Percentiles rank a stretch among this genome's conserved stretches.
Evolutionary conservation across 2,797 vertebrate genomes (phyloP).

Genomic region (Dermochelys coriacea): DNA sequence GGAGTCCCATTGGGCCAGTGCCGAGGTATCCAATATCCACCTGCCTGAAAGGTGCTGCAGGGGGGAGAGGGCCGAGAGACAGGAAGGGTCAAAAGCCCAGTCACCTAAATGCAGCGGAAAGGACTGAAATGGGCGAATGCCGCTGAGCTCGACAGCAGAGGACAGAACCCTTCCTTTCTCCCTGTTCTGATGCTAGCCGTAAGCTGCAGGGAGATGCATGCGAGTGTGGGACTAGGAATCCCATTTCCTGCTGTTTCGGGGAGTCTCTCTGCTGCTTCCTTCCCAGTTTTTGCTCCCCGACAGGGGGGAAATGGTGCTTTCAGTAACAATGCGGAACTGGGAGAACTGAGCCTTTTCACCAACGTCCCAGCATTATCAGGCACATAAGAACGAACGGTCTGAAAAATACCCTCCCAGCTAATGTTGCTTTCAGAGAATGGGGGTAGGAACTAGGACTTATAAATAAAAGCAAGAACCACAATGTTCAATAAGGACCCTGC

Average conservation of each 20-base stretch:
- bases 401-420: too few relatives aligned
- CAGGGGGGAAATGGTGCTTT: neutral
- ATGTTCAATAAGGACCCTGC: neutral
- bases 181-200: neutral
- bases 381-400: neutral
- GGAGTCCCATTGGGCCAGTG: neutral
- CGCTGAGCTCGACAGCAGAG: too few relatives aligned
- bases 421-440: neutral
- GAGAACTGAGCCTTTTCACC: neutral
- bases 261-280: neutral
- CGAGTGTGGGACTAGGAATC: neutral
- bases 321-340: neutral
- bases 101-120: neutral
- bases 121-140: too few relatives aligned
- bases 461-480: too few relatives aligned
- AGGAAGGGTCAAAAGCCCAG: too few relatives aligned
- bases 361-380: neutral
- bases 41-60: neutral
- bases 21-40: accelerated
- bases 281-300: too few relatives aligned
- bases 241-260: neutral
- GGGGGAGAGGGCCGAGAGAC: neutral
- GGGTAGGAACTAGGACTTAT: neutral
- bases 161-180: neutral
- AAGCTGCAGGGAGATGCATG: neutral